These are phyloP conservation scores for Eulemur macaco DNA, from an alignment of 2,113 vertebrate genomes.

Conservation along the genomic window DNA sequence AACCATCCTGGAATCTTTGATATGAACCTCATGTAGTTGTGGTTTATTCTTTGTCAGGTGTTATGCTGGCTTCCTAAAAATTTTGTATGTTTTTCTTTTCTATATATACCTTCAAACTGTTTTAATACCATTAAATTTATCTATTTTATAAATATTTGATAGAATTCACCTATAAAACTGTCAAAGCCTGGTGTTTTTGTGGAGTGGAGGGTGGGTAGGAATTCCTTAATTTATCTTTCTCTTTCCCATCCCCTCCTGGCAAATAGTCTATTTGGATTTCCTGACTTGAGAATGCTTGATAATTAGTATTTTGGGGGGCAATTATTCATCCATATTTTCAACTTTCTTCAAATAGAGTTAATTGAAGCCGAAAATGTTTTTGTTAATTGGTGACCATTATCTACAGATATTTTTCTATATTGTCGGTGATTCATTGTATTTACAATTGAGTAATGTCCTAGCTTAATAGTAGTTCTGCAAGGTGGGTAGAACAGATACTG, in stretches of 20 bases:
- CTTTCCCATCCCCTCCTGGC: not conserved
- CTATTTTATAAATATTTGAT: not conserved
- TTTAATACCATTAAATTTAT: not conserved
- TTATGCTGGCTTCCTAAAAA: not conserved
- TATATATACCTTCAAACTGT: not conserved
- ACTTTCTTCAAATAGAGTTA: conserved; percentile 21
- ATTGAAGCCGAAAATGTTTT: not conserved
- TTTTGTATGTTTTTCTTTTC: not conserved
- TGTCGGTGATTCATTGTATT: not conserved
- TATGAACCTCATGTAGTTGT: not conserved
- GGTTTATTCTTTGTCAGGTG: not conserved
- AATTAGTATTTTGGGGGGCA: conserved; percentile 19
- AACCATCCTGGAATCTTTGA: not conserved
- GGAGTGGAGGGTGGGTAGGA: not conserved
- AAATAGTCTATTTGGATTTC: conserved; percentile 23
- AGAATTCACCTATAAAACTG: not conserved
- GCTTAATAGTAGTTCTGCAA: not conserved
- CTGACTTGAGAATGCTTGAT: not conserved
- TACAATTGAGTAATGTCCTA: not conserved
- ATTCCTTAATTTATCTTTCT: not conserved
- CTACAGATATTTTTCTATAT: not conserved
- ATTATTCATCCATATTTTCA: not conserved
- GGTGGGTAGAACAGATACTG: not conserved
- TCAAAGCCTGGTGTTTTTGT: not conserved
- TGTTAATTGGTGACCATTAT: not conserved